These are phyloP conservation scores for Drosophila auraria DNA, from an alignment of 1,140 invertebrate species.

Conservation along the genomic window DNA sequence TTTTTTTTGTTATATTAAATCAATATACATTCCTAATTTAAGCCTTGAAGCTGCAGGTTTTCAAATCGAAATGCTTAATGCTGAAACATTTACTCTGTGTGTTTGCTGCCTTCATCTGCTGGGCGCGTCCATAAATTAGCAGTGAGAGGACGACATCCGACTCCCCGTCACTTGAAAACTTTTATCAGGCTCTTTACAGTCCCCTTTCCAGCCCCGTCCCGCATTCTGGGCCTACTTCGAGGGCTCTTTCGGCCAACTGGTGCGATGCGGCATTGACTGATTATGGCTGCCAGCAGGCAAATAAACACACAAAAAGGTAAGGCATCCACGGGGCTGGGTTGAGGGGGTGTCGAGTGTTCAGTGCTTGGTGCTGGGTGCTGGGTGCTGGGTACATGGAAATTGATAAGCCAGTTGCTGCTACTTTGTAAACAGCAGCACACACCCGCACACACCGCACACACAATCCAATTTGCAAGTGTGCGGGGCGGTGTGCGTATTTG, in stretches of 20 bases:
- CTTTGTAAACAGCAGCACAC: constrained; percentile 45
- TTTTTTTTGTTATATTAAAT: no score
- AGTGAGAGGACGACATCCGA: constrained; percentile 23
- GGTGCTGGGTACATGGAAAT: constrained; percentile 52
- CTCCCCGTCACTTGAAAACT: constrained; percentile 47
- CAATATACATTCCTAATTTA: no score
- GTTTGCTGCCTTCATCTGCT: background rate
- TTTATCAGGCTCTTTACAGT: constrained; percentile 71
- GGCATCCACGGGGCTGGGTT: background rate
- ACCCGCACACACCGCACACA: constrained; percentile 2
- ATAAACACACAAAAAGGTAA: constrained; percentile 53
- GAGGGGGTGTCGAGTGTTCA: no score
- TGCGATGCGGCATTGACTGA: constrained; percentile 72
- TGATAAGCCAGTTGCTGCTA: constrained; percentile 71
- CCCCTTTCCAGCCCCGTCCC: background rate
- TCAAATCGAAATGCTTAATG: background rate
- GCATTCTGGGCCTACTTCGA: background rate
- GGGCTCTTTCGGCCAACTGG: constrained; percentile 37
- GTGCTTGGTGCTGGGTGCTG: background rate
- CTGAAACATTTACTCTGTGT: background rate
- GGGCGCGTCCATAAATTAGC: constrained; percentile 65
- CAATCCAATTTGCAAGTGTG: constrained; percentile 4
- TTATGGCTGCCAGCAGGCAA: constrained; percentile 67
- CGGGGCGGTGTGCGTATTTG: constrained; percentile 42
- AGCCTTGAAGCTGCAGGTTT: no score